A percentile compares a stretch with the other conserved stretches of the same genome.
These are phyloP conservation scores for Callopanchax toddi DNA, from an alignment of 2,113 vertebrate species.

Conservation along the genomic window DNA sequence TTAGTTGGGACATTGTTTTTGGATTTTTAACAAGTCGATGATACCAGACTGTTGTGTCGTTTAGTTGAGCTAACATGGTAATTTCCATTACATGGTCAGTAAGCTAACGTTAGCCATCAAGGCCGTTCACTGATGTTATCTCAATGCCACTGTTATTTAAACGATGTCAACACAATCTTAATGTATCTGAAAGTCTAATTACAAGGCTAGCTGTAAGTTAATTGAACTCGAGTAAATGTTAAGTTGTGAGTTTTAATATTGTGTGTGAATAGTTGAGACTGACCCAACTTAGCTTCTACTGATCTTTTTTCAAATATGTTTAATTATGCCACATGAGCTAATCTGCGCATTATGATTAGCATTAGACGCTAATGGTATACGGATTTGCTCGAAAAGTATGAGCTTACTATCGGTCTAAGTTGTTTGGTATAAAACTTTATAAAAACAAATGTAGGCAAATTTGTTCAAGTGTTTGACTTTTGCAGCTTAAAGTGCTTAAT, in stretches of 20 bases:
- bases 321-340: not conserved
- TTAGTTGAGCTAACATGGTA: conserved; percentile 55
- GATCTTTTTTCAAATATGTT: not conserved
- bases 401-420: not conserved
- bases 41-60: conserved; percentile 2
- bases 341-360: not conserved
- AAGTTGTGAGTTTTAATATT: conserved; percentile 22
- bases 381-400: not conserved
- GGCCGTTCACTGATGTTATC: conserved; percentile 55
- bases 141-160: conserved; percentile 17
- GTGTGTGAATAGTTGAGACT: conserved; percentile 12
- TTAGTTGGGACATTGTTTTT: not conserved
- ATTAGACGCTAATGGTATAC: not conserved
- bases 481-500: too few relatives aligned
- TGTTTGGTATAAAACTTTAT: not conserved
- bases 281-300: conserved; percentile 11
- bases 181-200: not conserved
- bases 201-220: not conserved
- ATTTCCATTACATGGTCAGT: conserved; percentile 35
- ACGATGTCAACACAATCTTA: not conserved
- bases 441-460: too few relatives aligned
- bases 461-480: too few relatives aligned
- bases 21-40: conserved; percentile 6
- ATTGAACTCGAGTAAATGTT: not conserved
- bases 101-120: conserved; percentile 63